A percentile compares a stretch with the other conserved stretches of the same genome.
These are phyloP conservation scores for Pseudobourletiella spinata DNA, from an alignment of 1,140 invertebrate species.

Conservation along the genomic window DNA sequence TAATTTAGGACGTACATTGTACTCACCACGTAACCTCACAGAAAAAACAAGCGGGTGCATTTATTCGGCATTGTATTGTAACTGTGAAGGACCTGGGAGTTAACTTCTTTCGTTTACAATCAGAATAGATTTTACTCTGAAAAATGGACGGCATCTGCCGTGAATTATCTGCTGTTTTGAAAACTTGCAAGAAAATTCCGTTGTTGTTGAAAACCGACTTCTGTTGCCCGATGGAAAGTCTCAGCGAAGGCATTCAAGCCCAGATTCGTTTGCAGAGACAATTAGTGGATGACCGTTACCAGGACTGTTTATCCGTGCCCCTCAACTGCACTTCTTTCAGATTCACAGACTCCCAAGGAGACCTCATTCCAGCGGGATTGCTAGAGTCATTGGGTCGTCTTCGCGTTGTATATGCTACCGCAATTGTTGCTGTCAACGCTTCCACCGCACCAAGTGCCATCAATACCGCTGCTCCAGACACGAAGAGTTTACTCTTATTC, in stretches of 20 bases:
- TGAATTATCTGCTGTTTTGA: too few relatives aligned
- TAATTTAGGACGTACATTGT: too few relatives aligned
- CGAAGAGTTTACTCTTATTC: neutral
- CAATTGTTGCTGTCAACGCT: neutral
- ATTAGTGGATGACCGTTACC: neutral
- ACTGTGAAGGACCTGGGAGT: too few relatives aligned
- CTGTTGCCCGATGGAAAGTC: neutral
- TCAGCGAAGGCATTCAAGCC: neutral
- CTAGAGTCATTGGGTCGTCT: neutral
- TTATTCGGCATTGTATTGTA: too few relatives aligned
- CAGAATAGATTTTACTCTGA: too few relatives aligned
- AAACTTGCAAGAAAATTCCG: too few relatives aligned
- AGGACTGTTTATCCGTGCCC: neutral
- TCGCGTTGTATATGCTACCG: neutral
- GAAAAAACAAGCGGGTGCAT: too few relatives aligned
- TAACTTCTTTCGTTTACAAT: too few relatives aligned
- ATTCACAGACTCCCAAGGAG: neutral
- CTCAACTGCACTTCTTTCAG: neutral
- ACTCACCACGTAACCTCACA: too few relatives aligned
- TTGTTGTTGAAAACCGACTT: neutral
- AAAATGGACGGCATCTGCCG: too few relatives aligned
- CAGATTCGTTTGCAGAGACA: neutral
- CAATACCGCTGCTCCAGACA: neutral
- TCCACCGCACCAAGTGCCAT: neutral
- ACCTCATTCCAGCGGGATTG: neutral